Base-by-base conservation (phyloP, 2,888 invertebrate genomes). In the Erebia epiphron region DNA sequence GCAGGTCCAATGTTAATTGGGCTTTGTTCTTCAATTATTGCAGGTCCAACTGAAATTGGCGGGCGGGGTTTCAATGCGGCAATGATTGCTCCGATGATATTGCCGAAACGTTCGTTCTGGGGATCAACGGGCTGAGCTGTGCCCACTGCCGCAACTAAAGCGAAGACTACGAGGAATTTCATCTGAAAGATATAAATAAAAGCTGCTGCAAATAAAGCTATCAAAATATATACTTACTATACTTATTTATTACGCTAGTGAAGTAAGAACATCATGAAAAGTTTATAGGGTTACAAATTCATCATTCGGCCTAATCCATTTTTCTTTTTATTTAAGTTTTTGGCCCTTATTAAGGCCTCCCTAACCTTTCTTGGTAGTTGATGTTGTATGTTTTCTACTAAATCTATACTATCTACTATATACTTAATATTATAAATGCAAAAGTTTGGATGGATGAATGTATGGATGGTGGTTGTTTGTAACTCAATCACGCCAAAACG, bases 121-220 rank as follows among this genome's bases (percentile, higher is more conserved):
- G 78, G 26, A 76, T 72, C 46, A 75, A 65, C 21, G 54, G 67
- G 66, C 56, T 71, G 58, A 18, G 76, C 77, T 50, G 76, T 66
- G 35, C 71, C 77, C 63, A 75, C 77, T 49, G 75, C 73, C n/a
- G 80, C 88, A 79, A 88, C 79, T 58, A 87, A 78, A 61, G 86
- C 84, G 78, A 90, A 78, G 64, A 84, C 84, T 50, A 86, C 60
- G 77, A 90, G 79, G 85, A 79, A 87, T 84, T 89, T 89, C 90
- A 90, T 90, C 60, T 79, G 84, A 76, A 66, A 57, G 67, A 61
- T 66, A 61, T 66, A 35, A 70, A 69, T 62, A 56, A 46, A 13
- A 60, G 14, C 49, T 46, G 13, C 2, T 8, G 10, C n/a, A n/a
- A 3, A 58, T 58, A 2, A 35, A 11, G 56, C 18, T 13, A 5